Evolutionary conservation across 1,140 invertebrate species (phyloP), one percentile per base, ranked within the genome.

Genomic region (Rhopalosiphum padi): DNA sequence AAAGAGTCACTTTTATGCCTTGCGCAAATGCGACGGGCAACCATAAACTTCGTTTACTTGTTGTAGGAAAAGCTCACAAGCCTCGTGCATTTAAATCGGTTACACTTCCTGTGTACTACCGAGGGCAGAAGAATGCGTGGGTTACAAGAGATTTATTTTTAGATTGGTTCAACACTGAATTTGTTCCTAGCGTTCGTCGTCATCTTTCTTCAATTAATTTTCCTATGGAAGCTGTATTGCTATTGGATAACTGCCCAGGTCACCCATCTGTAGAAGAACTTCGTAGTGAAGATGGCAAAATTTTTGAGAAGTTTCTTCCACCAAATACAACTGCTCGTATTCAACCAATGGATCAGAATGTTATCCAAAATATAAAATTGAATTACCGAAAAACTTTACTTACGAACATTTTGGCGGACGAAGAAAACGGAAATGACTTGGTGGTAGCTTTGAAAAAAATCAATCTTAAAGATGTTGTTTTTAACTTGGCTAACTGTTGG

Each of bases 281-380:
- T 43, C 83, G 83, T 30, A 86, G 46, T 88, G 86, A 88, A 48
- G 86, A 88, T 51, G 86, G 86, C 46, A 88, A 88, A 30, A 88
- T 51, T 86, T 48, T 86, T 86, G 85, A 43, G 25, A 95, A 95
- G 94, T 95, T 95, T 95, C 94, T 95, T 93, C 95, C 95, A 91
- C 95, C 95, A 94, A 95, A 95, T 93, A 94, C 94, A 82, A 95
- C 95, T 91, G 94, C 95, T 90, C 94, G 95, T 83, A 95, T 95
- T 83, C 95, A 95, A 94, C 94, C 95, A 83, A 95, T 95, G 94
- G 94, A 96, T 93, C 95, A 95, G 94, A 92, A 95, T 94, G 94
- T 95, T 92, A 77, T 95, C 21, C 93, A 94, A 51, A 94, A 94
- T 41, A 94, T 83, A 85, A 94, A 95, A 94, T 46, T 94, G 23